A percentile compares a stretch with the other conserved stretches of the same genome.
Evolutionary conservation across 37 sponge, comb jelly and placozoan genomes (phyloP).

Genomic region (Aplysina aerophoba): DNA sequence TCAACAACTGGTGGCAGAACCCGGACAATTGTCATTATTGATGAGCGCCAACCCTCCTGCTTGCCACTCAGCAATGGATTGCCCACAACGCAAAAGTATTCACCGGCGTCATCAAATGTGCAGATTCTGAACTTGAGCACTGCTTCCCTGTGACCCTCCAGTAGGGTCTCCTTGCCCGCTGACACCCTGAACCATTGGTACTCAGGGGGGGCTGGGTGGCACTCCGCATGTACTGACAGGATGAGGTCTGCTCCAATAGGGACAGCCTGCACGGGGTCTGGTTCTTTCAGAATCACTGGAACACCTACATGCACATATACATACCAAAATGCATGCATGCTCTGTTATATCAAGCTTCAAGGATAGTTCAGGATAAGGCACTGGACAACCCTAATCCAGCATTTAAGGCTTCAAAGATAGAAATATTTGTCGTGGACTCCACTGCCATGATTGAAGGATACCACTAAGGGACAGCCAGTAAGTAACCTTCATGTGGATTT

Average conservation of each 20-base stretch:
- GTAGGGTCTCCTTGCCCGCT: not conserved
- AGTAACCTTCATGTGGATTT: too few relatives aligned
- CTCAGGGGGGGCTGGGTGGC: constrained; percentile 1
- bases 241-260: not conserved
- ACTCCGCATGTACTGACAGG: not conserved
- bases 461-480: too few relatives aligned
- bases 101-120: constrained; percentile 6
- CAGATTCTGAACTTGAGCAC: not conserved
- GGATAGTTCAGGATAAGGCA: too few relatives aligned
- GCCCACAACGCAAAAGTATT: constrained; percentile 15
- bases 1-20: not conserved
- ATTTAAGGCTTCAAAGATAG: too few relatives aligned
- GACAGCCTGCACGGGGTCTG: not conserved
- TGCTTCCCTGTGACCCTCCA: not conserved
- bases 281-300: not conserved
- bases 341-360: too few relatives aligned
- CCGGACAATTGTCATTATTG: not conserved
- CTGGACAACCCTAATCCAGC: too few relatives aligned
- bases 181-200: constrained; percentile 23
- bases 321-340: not conserved
- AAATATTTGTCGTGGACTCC: too few relatives aligned
- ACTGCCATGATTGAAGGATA: too few relatives aligned
- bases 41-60: not conserved
- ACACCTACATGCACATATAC: not conserved
- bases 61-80: not conserved